phyloP scores from a whole-genome alignment of 92 coral and sea anemone species.

The Montipora capitata region DNA sequence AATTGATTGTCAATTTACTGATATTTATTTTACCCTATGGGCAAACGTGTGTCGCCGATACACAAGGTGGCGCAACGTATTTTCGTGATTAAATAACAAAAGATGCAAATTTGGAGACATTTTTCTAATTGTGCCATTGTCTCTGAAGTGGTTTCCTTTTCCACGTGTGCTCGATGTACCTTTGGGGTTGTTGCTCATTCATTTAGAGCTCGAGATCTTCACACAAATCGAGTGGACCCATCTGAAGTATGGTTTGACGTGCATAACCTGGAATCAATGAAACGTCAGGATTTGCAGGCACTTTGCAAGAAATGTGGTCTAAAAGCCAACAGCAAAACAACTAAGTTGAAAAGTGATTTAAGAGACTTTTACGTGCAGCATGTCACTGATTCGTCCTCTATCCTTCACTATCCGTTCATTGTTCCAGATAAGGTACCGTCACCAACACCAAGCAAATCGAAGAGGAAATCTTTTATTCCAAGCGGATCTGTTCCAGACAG shows the following conservation, averaged over 20 bases:
- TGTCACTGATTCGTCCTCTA: constrained; percentile 75
- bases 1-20: constrained; percentile 30
- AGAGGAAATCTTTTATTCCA: background rate
- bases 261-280: constrained; percentile 63
- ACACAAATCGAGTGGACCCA: background rate
- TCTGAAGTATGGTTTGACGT: constrained; percentile 81
- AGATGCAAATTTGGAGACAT: constrained; percentile 23
- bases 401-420: constrained; percentile 88
- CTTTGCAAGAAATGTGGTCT: constrained; percentile 86
- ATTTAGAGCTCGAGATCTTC: constrained; percentile 15
- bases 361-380: constrained; percentile 72
- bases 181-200: background rate
- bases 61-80: background rate
- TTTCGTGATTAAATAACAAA: background rate
- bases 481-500: constrained; percentile 43
- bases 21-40: background rate
- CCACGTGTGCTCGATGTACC: background rate
- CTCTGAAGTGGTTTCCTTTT: background rate
- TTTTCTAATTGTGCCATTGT: constrained; percentile 2
- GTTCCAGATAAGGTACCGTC: constrained; percentile 26
- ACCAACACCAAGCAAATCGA: background rate
- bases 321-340: constrained; percentile 85
- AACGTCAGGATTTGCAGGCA: constrained; percentile 86
- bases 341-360: constrained; percentile 70
- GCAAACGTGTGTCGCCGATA: background rate